Conservation (phyloP, 2,797 vertebrate genomes). For the Enteromius fasciolatus region DNA sequence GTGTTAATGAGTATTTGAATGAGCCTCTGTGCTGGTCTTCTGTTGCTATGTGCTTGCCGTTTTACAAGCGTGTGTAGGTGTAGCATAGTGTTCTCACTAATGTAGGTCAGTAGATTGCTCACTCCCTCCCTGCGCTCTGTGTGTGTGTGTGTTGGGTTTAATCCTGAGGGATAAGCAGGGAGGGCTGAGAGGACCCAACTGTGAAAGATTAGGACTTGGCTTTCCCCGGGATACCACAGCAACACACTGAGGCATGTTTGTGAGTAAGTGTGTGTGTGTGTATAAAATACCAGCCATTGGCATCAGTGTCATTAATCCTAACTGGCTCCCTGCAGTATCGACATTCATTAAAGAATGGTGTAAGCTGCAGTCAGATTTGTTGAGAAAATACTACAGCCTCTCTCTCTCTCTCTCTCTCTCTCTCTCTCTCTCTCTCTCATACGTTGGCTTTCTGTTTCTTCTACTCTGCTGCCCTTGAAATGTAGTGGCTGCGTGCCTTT, state of each 20-base stretch:
- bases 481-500: not conserved
- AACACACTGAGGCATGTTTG: constrained; percentile 37
- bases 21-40: constrained; percentile 35
- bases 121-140: constrained; percentile 25
- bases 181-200: constrained; percentile 43
- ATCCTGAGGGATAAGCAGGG: constrained; percentile 61
- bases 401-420: not conserved
- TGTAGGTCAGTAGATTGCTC: constrained; percentile 62
- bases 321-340: constrained; percentile 41
- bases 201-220: constrained; percentile 55
- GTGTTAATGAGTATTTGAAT: constrained; percentile 43
- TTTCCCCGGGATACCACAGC: constrained; percentile 57
- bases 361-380: constrained; percentile 35
- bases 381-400: constrained; percentile 2
- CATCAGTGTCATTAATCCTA: constrained; percentile 55
- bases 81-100: constrained; percentile 55
- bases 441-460: constrained; percentile 2
- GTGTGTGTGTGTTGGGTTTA: constrained; percentile 42
- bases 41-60: constrained; percentile 48
- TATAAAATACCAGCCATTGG: constrained; percentile 35
- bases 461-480: not conserved
- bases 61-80: constrained; percentile 40
- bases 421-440: not conserved
- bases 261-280: constrained; percentile 25
- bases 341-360: constrained; percentile 40